Evolutionary conservation across 2,113 vertebrate genomes (phyloP), one percentile per base, ranked within the genome.

Genomic region (Anoura caudifer): DNA sequence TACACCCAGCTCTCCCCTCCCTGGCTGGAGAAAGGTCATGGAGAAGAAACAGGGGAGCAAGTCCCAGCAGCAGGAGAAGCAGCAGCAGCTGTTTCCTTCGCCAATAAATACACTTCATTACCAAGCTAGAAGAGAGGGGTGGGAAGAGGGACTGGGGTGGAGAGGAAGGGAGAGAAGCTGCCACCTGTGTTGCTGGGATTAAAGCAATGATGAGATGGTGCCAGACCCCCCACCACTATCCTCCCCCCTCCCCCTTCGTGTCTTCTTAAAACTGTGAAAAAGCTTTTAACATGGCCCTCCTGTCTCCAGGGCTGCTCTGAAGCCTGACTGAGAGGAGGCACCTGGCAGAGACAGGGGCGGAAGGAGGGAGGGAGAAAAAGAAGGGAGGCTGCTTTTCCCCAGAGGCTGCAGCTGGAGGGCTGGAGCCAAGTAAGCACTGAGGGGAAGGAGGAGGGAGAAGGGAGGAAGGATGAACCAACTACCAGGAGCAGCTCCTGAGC

Each of bases 81-180:
- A 96, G 97, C 96, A 98, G 98, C 97, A 95, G 88, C 96, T 97
- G 98, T 98, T 96, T 96, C 97, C 98, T 97, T 98, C 97, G 97
- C 98, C 98, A 98, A 98, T 98, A 98, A 98, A 98, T 98, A 98
- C 82, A 97, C 98, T 98, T 98, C 96, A 81, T 98, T 98, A 98
- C 97, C 97, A 97, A 98, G 98, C 84, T 5, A 97, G 95, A 90
- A 47, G 80, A 94, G 90, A 80, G 90, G 88, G 94, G 61, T 80
- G 85, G 96, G 93, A 72, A 85, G 90, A 92, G 90, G 89, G 69
- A 77, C 80, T 73, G 80, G 76, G 89, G 90, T 50, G 94, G 97
- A 79, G 81, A 92, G 95, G 93, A 91, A 80, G 82, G 70, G 96
- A 85, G 95, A 92, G 94, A 97, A 96, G 92, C 97, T 95, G 92